Conservation (phyloP, 2,888 invertebrate species). For the Macrophya annulata region DNA sequence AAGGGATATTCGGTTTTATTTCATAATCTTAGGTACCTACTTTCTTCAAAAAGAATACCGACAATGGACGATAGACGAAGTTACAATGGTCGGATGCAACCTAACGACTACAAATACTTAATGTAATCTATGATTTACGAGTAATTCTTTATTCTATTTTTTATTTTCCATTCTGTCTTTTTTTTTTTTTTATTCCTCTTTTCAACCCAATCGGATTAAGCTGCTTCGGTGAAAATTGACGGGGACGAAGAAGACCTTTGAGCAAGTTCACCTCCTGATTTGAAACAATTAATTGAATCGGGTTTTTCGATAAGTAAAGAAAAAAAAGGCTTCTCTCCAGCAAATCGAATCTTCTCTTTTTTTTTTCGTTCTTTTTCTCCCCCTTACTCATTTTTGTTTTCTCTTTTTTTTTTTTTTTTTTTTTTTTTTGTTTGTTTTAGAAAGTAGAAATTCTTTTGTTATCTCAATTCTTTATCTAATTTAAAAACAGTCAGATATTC, state of each 20-base stretch:
- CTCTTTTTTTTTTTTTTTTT: conserved; percentile 23
- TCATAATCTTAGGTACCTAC: background rate
- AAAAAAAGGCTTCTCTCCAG: conserved; percentile 54
- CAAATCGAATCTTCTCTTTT: background rate
- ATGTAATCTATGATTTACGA: conserved; percentile 53
- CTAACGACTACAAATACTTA: conserved; percentile 48
- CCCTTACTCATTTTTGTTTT: conserved; percentile 11
- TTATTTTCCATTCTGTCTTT: background rate
- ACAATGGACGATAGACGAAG: background rate
- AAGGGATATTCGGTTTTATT: conserved; percentile 1
- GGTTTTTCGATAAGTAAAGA: conserved; percentile 1
- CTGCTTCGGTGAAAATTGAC: conserved; percentile 50
- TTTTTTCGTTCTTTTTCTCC: conserved; percentile 16
- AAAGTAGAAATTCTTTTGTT: conserved; percentile 45
- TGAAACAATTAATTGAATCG: conserved; percentile 42
- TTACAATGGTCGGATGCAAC: conserved; percentile 43
- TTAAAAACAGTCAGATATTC: conserved; percentile 35
- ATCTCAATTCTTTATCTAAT: conserved; percentile 25
- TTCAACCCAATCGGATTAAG: conserved; percentile 45
- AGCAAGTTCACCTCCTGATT: background rate
- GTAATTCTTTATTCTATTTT: conserved; percentile 30
- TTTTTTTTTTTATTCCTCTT: background rate
- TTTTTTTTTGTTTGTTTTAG: conserved; percentile 44
- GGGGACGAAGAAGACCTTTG: conserved; percentile 19
- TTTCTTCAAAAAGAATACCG: conserved; percentile 47